phyloP scores from a whole-genome alignment of 2,888 invertebrate genomes.

The Apomyelois bistriatella region DNA sequence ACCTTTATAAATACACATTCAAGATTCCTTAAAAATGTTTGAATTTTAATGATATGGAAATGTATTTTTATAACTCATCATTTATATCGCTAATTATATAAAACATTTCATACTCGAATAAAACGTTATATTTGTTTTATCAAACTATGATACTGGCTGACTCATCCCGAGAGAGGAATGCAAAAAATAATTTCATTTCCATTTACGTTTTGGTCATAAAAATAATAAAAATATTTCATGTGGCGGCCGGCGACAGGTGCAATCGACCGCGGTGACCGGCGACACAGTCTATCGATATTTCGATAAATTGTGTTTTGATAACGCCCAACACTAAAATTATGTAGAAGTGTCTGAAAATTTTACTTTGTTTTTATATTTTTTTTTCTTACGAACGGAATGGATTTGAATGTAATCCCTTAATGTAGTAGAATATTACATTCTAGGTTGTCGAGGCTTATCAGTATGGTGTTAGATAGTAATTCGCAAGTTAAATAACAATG shows the following conservation, averaged over 20 bases:
- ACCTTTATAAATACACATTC: background rate
- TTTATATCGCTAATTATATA: no score
- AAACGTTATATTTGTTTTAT: background rate
- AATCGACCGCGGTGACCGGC: conserved; percentile 36
- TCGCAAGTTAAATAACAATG: no score
- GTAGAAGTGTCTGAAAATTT: conserved; percentile 30
- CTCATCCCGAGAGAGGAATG: background rate
- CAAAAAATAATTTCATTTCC: conserved; percentile 3
- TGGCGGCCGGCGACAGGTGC: conserved; percentile 59
- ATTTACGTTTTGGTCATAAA: conserved; percentile 30
- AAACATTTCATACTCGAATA: background rate
- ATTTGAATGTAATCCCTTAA: no score
- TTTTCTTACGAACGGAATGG: no score
- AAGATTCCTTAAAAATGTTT: no score
- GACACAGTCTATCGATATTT: conserved; percentile 50
- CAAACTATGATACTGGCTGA: background rate
- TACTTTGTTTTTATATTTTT: background rate
- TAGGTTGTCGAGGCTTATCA: no score
- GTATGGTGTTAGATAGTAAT: no score
- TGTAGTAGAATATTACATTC: no score
- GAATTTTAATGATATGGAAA: no score
- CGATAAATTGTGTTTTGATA: conserved; percentile 64
- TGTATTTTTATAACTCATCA: no score
- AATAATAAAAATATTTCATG: conserved; percentile 38
- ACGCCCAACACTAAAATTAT: conserved; percentile 30